These are phyloP conservation scores for Henricia sp. DNA, from an alignment of 53 echinoderm and acorn worm genomes.

Conservation along the genomic window DNA sequence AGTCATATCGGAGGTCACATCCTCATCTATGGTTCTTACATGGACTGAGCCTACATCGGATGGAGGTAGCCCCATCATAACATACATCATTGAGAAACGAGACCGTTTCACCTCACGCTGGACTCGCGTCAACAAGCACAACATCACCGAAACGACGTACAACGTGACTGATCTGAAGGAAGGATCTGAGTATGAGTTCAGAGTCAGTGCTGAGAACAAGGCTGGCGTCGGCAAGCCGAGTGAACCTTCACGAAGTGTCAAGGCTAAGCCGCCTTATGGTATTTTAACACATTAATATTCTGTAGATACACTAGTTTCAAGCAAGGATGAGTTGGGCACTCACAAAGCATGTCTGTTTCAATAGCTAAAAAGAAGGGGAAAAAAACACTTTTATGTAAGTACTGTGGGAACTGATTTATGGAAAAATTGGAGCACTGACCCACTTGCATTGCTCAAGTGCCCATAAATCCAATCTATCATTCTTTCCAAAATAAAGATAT, in stretches of 20 bases:
- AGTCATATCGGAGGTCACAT: conserved; percentile 76
- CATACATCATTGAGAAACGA: conserved; percentile 88
- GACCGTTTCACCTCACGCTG: conserved; percentile 87
- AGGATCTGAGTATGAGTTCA: conserved; percentile 80
- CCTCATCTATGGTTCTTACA: conserved; percentile 79
- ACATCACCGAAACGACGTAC: conserved; percentile 67
- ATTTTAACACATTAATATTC: too few species aligned
- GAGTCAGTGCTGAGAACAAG: conserved; percentile 79
- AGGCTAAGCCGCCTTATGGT: conserved; percentile 84
- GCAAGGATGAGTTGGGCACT: too few species aligned
- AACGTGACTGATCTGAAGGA: conserved; percentile 65
- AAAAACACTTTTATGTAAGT: too few species aligned
- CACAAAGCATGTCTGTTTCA: too few species aligned
- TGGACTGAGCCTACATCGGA: conserved; percentile 85
- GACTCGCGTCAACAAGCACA: conserved; percentile 69
- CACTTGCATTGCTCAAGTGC: too few species aligned
- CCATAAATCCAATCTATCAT: too few species aligned
- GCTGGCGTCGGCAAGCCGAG: conserved; percentile 79
- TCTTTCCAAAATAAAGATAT: too few species aligned
- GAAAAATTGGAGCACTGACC: too few species aligned
- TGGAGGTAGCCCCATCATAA: conserved; percentile 87
- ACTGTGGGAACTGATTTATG: too few species aligned
- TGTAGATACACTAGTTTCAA: too few species aligned
- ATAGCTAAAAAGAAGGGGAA: too few species aligned
- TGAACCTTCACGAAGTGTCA: conserved; percentile 60